A percentile compares a stretch with the other conserved stretches of the same genome.
These are phyloP conservation scores for Cynopterus sphinx DNA, from an alignment of 2,797 vertebrate species.

Conservation along the genomic window DNA sequence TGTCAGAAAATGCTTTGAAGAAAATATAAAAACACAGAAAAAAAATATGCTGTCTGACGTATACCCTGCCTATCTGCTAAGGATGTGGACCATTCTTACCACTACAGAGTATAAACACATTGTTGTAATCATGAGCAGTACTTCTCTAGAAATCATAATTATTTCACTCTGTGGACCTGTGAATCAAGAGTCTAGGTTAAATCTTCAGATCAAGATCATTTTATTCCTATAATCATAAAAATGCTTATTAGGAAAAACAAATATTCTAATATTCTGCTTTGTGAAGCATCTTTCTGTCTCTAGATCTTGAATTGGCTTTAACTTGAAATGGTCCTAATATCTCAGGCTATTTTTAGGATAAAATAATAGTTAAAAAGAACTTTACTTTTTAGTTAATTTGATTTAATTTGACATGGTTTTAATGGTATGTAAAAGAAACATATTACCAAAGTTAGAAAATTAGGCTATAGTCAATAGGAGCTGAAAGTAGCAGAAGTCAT, in stretches of 20 bases:
- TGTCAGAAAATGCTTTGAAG: neutral
- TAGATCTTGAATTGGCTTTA: neutral
- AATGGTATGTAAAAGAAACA: neutral
- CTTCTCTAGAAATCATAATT: neutral
- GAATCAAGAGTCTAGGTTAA: neutral
- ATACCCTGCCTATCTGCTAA: neutral
- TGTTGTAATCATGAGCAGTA: neutral
- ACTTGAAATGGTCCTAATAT: neutral
- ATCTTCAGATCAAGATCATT: neutral
- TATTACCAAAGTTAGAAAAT: neutral
- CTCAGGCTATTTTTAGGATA: neutral
- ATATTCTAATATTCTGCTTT: neutral
- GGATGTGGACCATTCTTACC: neutral
- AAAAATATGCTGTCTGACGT: neutral
- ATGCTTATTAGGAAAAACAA: neutral
- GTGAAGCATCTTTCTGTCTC: neutral
- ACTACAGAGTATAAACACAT: neutral
- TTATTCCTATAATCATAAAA: neutral
- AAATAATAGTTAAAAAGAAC: neutral
- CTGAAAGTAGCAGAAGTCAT: neutral
- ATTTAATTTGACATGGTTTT: neutral
- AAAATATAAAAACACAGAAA: neutral
- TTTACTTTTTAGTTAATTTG: neutral
- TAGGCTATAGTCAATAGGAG: neutral
- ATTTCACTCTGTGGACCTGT: neutral